Base-by-base conservation (phyloP, 1,140 invertebrate species). In the Drosophila arawakana region DNA sequence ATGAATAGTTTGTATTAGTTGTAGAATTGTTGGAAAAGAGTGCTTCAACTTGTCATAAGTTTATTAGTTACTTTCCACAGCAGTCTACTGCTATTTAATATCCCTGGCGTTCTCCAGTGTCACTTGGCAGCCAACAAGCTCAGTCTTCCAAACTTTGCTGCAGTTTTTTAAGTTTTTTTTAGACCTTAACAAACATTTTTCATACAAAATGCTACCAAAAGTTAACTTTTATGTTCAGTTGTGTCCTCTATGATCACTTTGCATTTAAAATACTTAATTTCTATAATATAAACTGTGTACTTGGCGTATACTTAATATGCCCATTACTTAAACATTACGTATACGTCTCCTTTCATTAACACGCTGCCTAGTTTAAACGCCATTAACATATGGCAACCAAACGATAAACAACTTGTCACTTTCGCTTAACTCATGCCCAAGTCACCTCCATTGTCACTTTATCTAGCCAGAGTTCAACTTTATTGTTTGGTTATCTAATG, bases 401-500 rank as follows among this genome's bases (percentile, higher is more conserved):
- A 43, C 25, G 25, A 13, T 13, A 52, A 52, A 52, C 49, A 34
- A 34, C 21, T 52, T 52, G 44, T 47, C 44, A 3, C 13, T 46
- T 46, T 15, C 5, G 43, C 15, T 47, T 21, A 18, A 6, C 44
- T 47, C 15, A 7, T 7, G 7, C 8, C 44, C 21, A 11, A 47
- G 15, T 47, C 15, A 10, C 41, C 41, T 10, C 11, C 41, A 5
- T 43, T 43, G 41, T 43, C 41, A n/a, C 41, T 43, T 43, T 43
- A 43, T 43, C 41, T 4, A 13, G 41, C 11, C 0, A 7, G 4
- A 43, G 49, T 54, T 37, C 5, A 34, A n/a, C 49, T 34, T 37
- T 13, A 34, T 54, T 54, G 50, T 54, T 52, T 10, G 49, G 50
- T n/a, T 8, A 54, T 54, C 30, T 37, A 15, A 54, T 54, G 50